Evolutionary conservation across 2,797 vertebrate species (phyloP).

Genomic region (Gambusia yucatana): DNA sequence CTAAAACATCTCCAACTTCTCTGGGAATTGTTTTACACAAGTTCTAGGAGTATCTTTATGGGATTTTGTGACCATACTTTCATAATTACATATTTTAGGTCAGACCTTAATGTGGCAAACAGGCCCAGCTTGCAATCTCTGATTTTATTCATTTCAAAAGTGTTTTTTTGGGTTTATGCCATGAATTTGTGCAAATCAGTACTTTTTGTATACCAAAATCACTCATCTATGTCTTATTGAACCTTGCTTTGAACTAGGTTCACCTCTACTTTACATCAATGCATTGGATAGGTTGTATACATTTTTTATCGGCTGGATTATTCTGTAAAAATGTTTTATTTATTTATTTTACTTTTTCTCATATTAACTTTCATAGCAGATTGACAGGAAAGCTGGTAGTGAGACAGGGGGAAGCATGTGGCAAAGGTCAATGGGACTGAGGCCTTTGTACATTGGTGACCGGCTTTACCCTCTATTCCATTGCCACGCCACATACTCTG

Average conservation of each 20-base stretch:
- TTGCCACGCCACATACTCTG: neutral
- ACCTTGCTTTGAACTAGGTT: neutral
- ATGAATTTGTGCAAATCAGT: neutral
- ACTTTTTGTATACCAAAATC: neutral
- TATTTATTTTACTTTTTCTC: neutral
- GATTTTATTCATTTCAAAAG: neutral
- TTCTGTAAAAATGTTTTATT: neutral
- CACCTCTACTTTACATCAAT: neutral
- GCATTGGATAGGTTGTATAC: neutral
- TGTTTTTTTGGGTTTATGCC: neutral
- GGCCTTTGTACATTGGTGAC: too few relatives aligned
- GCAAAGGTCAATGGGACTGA: too few relatives aligned
- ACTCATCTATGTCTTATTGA: neutral
- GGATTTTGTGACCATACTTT: neutral
- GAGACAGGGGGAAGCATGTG: too few relatives aligned
- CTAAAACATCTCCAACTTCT: neutral
- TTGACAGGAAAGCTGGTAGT: too few relatives aligned
- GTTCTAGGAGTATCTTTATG: neutral
- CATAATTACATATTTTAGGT: neutral
- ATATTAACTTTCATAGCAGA: neutral
- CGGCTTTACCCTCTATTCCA: too few relatives aligned
- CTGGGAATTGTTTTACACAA: neutral
- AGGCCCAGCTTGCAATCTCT: neutral
- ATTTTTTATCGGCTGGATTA: neutral
- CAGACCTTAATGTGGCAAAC: neutral